Percentiles rank a stretch among this genome's conserved stretches.
Evolutionary conservation across 2,113 vertebrate genomes (phyloP).

Genomic region (Semicossyphus pulcher): DNA sequence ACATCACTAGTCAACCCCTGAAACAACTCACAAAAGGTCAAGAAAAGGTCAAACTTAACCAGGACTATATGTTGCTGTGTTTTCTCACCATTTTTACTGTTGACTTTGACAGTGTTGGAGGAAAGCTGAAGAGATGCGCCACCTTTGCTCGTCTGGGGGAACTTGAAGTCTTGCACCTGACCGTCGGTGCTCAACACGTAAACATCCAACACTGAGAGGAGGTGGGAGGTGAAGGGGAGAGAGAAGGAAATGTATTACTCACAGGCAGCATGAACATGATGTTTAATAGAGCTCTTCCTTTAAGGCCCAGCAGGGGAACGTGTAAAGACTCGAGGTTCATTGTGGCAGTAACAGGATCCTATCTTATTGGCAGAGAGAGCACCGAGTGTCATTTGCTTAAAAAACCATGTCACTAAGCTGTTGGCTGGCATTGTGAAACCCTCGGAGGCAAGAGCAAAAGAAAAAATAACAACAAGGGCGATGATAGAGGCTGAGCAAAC

Average conservation of each 20-base stretch:
- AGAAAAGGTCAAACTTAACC: background rate
- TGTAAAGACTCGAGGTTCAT: conserved; percentile 47
- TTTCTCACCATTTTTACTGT: conserved; percentile 95
- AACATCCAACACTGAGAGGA: conserved; percentile 91
- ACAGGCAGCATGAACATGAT: conserved; percentile 18
- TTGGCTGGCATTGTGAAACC: conserved; percentile 55
- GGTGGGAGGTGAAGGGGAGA: background rate
- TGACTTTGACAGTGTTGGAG: conserved; percentile 96
- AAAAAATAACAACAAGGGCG: conserved; percentile 60
- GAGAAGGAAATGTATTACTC: conserved; percentile 39
- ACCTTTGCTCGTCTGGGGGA: conserved; percentile 93
- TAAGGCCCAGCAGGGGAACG: conserved; percentile 22
- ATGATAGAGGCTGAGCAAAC: conserved; percentile 50
- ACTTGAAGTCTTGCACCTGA: conserved; percentile 96
- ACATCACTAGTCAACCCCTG: background rate
- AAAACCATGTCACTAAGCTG: conserved; percentile 58
- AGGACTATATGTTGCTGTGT: conserved; percentile 5
- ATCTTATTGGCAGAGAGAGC: conserved; percentile 52
- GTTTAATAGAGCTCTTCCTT: conserved; percentile 42
- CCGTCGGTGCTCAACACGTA: conserved; percentile 96
- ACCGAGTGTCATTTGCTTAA: conserved; percentile 60
- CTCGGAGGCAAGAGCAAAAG: conserved; percentile 46
- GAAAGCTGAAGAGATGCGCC: conserved; percentile 94
- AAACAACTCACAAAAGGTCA: background rate
- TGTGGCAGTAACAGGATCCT: conserved; percentile 51